Evolutionary conservation across 1,140 invertebrate species (phyloP), one percentile per base, ranked within the genome.

Genomic region (Drosophila asahinai): DNA sequence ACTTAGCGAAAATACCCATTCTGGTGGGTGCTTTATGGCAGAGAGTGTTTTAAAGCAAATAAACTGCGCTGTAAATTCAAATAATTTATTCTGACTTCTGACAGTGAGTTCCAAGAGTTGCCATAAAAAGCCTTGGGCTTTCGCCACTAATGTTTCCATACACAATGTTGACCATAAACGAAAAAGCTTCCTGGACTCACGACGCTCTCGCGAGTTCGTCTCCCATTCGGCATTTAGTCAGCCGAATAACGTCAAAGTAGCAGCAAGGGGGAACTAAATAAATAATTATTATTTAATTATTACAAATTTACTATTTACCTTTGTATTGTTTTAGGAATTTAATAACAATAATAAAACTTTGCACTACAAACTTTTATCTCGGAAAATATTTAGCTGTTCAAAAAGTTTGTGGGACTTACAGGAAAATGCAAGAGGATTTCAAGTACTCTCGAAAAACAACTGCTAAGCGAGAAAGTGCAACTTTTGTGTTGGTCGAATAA

Each of bases 131-230:
- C 42, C 5, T 2, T 11, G 11, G 36, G 48, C 57, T 48, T 63
- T 40, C 3, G 7, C 1, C 17, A 17, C 15, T 11, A 22, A 65
- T 71, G 65, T 74, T 74, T 17, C 33, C n/a, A 63, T 2, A 55
- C 36, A 57, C 17, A 38, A 72, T 61, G 71, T 61, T 72, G 66
- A 38, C 71, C 11, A 74, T 74, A 74, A 73, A 15, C 19, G 36
- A 33, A 47, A 74, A 75, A 75, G 68, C 68, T 72, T 1, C 5
- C 3, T 5, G 17, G 17, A 22, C 1, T 54, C 19, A 2, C 19
- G 14, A 45, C 19, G 54, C 47, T 40, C 55, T 61, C 12, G 14
- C 9, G 3, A 11, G 5, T 58, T 51, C 25, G 17, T 43, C 25
- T 36, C 1, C 1, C 12, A 43, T 40, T 48, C 40, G 40, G 30